Base-by-base conservation (phyloP, 2,797 vertebrate genomes). In the Rhynchotus rufescens region DNA sequence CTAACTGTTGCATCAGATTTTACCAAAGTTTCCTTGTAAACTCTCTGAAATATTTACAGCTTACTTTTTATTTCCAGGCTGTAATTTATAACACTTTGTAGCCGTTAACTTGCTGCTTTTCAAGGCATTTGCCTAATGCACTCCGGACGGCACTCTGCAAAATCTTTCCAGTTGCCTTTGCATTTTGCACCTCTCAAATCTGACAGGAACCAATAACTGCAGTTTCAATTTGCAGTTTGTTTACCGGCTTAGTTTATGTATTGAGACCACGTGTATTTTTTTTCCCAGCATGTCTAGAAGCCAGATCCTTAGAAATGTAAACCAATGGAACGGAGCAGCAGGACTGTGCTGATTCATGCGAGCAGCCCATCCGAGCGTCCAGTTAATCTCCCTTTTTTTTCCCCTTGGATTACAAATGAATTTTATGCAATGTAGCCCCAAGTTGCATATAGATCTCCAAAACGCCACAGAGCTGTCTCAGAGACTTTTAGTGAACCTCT, bases 251-350 rank as follows among this genome's bases (percentile, higher is more conserved):
- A 21, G 12, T 12, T 75, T 65, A 42, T 22, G 47, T 30, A 26
- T 71, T 20, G 74, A 71, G 45, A 28, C 73, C 69, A 44, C 16
- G 5, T 60, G 60, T 38, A 8, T 16, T 16, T 69, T 77, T 54
- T 44, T 49, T 49, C 47, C 36, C 60, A 47, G 22, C 4, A 0
- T 6, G 34, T 20, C 10, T 51, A 42, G 51, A 15, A 40, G 75
- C 16, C 15, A 49, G 8, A 77, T 82, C 74, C 42, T 86, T 38
- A 12, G 73, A 34, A 86, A 42, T 4, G 1, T 15, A 7, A 59
- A 51, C 0, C 16, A 20, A 10, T 1, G 0, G 8, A 19, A 54
- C 25, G 1, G 15, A 22, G 0, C 9, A 34, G 26, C 2, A 25
- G 30, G 16, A 6, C 51, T 11, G n/a, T 2, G 4, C 60, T 51